Evolutionary conservation across 37 sponge, comb jelly and placozoan genomes (phyloP).

Genomic region (Beroe ovata): DNA sequence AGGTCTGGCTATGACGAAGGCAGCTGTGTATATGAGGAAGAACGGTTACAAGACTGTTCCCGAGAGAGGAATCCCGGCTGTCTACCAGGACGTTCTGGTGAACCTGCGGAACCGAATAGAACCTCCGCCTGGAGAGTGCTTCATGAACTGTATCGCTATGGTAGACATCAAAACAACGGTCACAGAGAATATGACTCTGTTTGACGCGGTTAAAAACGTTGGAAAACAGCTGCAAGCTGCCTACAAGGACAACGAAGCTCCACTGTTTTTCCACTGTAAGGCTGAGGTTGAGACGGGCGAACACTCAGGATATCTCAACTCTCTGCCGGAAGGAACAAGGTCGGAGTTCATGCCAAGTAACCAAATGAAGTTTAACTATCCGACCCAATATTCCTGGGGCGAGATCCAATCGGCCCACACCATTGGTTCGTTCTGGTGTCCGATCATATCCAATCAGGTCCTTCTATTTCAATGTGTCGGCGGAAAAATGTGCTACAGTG

Average conservation of each 20-base stretch:
- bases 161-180: background rate
- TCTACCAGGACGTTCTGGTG: background rate
- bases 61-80: background rate
- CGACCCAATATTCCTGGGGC: slow-evolving; percentile 35
- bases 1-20: background rate
- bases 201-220: background rate
- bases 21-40: background rate
- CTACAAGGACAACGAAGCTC: background rate
- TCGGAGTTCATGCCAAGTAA: slow-evolving; percentile 30
- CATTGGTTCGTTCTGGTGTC: background rate
- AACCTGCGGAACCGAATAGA: slow-evolving; percentile 1
- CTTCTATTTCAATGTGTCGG: background rate
- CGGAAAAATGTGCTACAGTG: background rate
- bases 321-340: background rate
- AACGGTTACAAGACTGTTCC: background rate
- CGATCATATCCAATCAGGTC: background rate
- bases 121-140: slow-evolving; percentile 6
- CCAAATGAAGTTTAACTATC: background rate
- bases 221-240: background rate
- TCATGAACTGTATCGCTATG: background rate
- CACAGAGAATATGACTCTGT: background rate
- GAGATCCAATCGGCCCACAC: background rate
- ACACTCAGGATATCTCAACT: background rate
- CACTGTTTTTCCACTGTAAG: background rate
- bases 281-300: background rate